Base-by-base conservation (phyloP, 2,113 vertebrate species). In the Phycodurus eques region DNA sequence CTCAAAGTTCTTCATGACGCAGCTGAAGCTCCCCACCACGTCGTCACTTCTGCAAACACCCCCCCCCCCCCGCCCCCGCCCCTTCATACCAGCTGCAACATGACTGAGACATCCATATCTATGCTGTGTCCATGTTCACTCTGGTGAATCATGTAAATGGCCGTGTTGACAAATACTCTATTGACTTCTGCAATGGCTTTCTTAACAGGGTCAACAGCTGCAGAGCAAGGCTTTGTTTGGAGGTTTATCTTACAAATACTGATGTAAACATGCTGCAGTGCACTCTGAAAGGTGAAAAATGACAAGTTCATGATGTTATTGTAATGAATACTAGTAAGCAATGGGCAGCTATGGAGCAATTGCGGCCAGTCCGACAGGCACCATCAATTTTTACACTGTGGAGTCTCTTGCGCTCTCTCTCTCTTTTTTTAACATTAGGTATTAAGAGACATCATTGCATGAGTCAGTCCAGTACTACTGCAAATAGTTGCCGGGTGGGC, bases 141-240 rank as follows among this genome's bases (percentile, higher is more conserved):
- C 2, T 61, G 47, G 71, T 74, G 77, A 85, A 72, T 82, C 81
- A 74, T 56, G 71, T 74, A 49, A 79, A 72, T 68, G 53, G n/a
- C 22, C 62, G 42, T 82, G 65, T 78, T 78, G 77, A 74, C 27
- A 67, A 64, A 63, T 63, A 6, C 19, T 77, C 66, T 79, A 73
- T 85, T 82, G 70, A 53, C 14, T 42, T 65, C 35, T 33, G 27
- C 15, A 20, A 0, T 22, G 2, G 67, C 7, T 63, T 49, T 22
- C 47, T 69, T 72, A 83, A 84, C 76, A 80, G 57, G 46, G 42
- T 47, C 59, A 57, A 54, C 83, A 86, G 82, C 80, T 86, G 86
- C 49, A 75, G 53, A 79, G 72, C 69, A 47, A 49, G 51, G 22
- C 33, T 78, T 33, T 56, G 62, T 64, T 64, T 27, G 10, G 62